Evolutionary conservation across 1,140 invertebrate genomes (phyloP).

Genomic region (Archivesica marissinica): DNA sequence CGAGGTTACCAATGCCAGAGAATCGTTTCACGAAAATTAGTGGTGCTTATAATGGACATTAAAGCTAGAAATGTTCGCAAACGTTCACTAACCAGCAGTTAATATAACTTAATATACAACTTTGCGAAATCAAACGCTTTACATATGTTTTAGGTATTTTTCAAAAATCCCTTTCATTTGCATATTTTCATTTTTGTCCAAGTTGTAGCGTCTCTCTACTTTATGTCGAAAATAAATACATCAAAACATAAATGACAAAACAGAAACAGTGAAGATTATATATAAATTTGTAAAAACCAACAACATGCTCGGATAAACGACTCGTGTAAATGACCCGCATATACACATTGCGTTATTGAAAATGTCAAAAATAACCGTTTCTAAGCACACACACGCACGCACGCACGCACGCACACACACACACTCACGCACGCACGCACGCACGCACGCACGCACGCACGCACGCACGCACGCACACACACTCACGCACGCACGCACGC

Average conservation of each 20-base stretch:
- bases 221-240: constrained; percentile 26
- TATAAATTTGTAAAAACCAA: constrained; percentile 14
- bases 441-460: neutral
- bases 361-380: constrained; percentile 39
- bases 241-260: constrained; percentile 17
- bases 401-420: neutral
- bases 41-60: constrained; percentile 8
- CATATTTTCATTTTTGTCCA: neutral
- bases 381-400: constrained; percentile 2
- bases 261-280: neutral
- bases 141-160: neutral
- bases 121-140: constrained; percentile 47
- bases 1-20: too few species aligned
- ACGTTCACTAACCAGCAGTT: constrained; percentile 55
- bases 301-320: constrained; percentile 48
- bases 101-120: constrained; percentile 53
- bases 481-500: too few species aligned
- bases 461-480: too few species aligned
- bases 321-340: constrained; percentile 52
- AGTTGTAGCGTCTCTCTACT: neutral
- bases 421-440: neutral
- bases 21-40: too few species aligned
- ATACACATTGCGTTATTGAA: constrained; percentile 62
- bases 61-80: constrained; percentile 42
- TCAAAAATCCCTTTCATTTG: neutral